Percentiles rank a stretch among this genome's conserved stretches.
Evolutionary conservation across 2,113 vertebrate species (phyloP).

Genomic region (Lates calcarifer): DNA sequence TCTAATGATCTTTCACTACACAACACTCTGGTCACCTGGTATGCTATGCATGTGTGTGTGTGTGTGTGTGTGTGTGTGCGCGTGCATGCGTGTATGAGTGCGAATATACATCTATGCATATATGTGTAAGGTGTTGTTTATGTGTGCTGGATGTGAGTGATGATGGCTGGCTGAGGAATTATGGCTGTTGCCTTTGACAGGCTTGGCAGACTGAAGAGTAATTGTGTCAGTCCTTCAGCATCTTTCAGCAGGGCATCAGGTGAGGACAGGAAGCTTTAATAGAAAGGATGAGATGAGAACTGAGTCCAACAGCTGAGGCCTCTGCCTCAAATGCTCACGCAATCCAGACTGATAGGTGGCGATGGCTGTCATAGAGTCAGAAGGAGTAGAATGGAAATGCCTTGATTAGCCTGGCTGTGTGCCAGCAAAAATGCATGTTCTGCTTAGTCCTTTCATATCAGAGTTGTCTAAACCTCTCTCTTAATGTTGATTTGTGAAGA

Average conservation of each 20-base stretch:
- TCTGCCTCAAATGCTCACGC: neutral
- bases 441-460: neutral
- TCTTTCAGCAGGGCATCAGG: conserved; percentile 45
- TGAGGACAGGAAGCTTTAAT: conserved; percentile 40
- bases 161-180: neutral
- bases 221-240: conserved; percentile 14
- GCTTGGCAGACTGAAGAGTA: conserved; percentile 5
- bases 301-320: conserved; percentile 47
- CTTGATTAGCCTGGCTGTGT: conserved; percentile 16
- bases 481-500: conserved; percentile 2
- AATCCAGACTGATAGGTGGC: conserved; percentile 14
- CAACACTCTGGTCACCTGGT: neutral
- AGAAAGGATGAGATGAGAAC: conserved; percentile 5
- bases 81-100: neutral
- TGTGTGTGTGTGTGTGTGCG: neutral
- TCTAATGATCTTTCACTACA: conserved; percentile 2
- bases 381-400: neutral
- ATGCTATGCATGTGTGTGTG: neutral
- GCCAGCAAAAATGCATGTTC: neutral
- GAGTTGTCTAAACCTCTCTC: conserved; percentile 6
- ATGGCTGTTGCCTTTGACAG: conserved; percentile 11
- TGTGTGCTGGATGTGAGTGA: neutral
- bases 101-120: neutral
- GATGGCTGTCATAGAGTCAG: conserved; percentile 19
- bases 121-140: neutral